A percentile compares a stretch with the other conserved stretches of the same genome.
These are phyloP conservation scores for Marisa cornuarietis DNA, from an alignment of 1,140 invertebrate genomes.

Conservation along the genomic window DNA sequence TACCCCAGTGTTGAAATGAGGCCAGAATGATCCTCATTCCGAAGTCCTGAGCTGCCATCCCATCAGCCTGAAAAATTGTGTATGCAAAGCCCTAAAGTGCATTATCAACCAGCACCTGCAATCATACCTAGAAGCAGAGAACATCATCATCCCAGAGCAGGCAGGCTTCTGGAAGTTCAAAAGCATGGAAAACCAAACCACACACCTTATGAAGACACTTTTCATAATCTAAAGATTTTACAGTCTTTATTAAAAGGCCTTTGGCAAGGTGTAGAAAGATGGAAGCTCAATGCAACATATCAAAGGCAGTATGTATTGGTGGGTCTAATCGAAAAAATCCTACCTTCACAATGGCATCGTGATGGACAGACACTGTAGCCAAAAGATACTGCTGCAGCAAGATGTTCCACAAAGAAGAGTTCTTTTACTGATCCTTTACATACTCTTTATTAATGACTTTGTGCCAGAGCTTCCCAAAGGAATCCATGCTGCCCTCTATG, in stretches of 20 bases:
- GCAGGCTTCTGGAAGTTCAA: conserved; percentile 6
- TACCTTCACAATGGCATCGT: conserved; percentile 22
- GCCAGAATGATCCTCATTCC: too few relatives aligned
- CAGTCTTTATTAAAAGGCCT: conserved; percentile 19
- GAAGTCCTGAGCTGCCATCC: too few relatives aligned
- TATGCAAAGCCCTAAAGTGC: background rate
- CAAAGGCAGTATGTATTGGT: conserved; percentile 1
- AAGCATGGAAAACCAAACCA: conserved; percentile 17
- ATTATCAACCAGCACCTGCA: conserved; percentile 5
- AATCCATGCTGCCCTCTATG: background rate
- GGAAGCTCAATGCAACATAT: conserved; percentile 2
- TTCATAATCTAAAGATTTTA: background rate
- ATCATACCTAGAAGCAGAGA: conserved; percentile 12
- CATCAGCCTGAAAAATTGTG: too few relatives aligned
- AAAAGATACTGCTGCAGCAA: conserved; percentile 18
- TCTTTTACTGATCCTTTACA: conserved; percentile 27
- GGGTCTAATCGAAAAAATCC: background rate
- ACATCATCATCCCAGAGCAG: conserved; percentile 6
- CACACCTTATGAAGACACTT: conserved; percentile 14
- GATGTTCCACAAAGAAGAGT: conserved; percentile 30
- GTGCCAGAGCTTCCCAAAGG: background rate
- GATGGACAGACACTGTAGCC: conserved; percentile 7
- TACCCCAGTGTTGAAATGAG: too few relatives aligned
- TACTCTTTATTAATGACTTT: conserved; percentile 32
- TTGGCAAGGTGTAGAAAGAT: conserved; percentile 18